Evolutionary conservation across 1,140 invertebrate species (phyloP), one percentile per base, ranked within the genome.

Genomic region (Sycobia sp.): DNA sequence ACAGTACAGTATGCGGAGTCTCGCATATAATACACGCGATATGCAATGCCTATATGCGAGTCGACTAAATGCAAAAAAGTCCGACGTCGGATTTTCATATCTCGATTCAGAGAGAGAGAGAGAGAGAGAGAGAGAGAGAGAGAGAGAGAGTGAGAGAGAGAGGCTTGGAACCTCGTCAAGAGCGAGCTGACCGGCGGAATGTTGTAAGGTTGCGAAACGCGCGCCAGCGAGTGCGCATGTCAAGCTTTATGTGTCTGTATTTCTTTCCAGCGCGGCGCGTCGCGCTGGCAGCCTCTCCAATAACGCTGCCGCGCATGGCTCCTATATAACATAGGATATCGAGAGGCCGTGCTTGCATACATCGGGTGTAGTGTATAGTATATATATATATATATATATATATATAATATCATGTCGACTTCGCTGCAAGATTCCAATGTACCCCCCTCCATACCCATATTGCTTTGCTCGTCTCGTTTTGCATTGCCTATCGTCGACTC

Each of bases 61-160:
- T n/a, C n/a, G n/a, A 18, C 46, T 49, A 29, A 23, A n/a, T 34
- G 29, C 9, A 41, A n/a, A 62, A 56, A 55, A 46, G 61, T 51
- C 27, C 20, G 46, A 38, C 49, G 51, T 56, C 51, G 56, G 23
- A 67, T 64, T 64, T 64, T 51, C 66, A 64, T 67, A 67, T 67
- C 66, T 47, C 61, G 66, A 67, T 67, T 46, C 36, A 22, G 49
- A 29, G 50, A 38, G 1, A 5, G 22, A 20, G 22, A 20, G n/a
- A 13, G 32, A 47, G 43, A 32, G 13, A 16, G 10, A 32, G n/a
- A 22, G 16, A 32, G 46, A 49, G 46, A 49, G 47, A 34, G 18
- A 20, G 29, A 20, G 47, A 22, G 34, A 34, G 18, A 5, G n/a
- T 36, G 29, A 36, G 16, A 23, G 29, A 57, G 14, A 23, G 1